Evolutionary conservation across 2,888 invertebrate genomes (phyloP), one percentile per base, ranked within the genome.

Genomic region (Protonemura montana): DNA sequence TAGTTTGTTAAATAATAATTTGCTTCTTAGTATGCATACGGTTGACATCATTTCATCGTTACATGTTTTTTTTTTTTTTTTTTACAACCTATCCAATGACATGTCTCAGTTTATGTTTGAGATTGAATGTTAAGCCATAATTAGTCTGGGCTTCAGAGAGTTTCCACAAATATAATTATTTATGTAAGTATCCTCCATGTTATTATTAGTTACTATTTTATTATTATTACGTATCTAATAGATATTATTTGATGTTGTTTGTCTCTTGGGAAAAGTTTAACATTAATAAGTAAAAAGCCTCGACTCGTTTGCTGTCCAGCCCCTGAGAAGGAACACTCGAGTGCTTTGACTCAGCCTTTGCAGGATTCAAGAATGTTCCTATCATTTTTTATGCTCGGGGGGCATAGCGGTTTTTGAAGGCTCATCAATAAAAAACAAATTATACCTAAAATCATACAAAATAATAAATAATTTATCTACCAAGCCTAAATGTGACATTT

Each of bases 231-330:
- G 13, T 59, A 13, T 59, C 21, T 16, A 59, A 16, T 59, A 59
- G 59, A 59, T 59, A 59, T 59, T 59, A 59, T 59, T 59, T 59
- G 59, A 59, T 59, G 59, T 59, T 59, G 59, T 59, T 59, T 59
- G 13, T 59, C 59, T 7, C 21, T 59, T 59, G 59, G 59, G 59
- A 13, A 59, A 59, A 59, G 59, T 59, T 59, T 59, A 59, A 59
- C 13, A 59, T 21, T 59, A 21, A 59, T 59, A 59, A 59, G 59
- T 59, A 59, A 59, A 21, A 59, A 59, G 59, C 59, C 59, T 59
- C 21, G 59, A 59, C 59, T 59, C 16, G 59, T 3, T 21, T 16
- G 59, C 1, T 21, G 59, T 59, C 59, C 13, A 16, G 59, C 59
- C 59, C 59, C 59, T 21, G 16, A 13, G 59, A 13, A 59, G 59